Base-by-base conservation (phyloP, 2,113 vertebrate species). In the Oncorhynchus keta region DNA sequence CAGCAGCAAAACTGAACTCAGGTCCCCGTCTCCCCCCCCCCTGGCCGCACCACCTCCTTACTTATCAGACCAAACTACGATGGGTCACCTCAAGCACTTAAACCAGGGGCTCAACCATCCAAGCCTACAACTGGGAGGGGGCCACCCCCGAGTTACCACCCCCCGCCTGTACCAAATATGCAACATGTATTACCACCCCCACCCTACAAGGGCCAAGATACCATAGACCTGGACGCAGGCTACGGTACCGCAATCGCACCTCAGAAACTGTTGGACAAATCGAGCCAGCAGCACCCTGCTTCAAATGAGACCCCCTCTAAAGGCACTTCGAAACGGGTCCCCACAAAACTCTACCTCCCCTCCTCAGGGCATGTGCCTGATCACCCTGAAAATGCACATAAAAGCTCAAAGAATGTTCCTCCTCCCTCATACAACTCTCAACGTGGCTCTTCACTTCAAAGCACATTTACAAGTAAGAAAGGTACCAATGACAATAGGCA, bases 11-110 rank as follows among this genome's bases (percentile, higher is more conserved):
- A 90, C 83, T 30, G 85, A 93, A 81, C 73, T 90, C 77, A 93
- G 76, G 79, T 93, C 95, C 14, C 93, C 94, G 1, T 93, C 94
- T 90, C 76, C 90, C 18, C 96, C 95, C 1, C 79, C 84, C 96
- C 97, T 0, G 95, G 94, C 72, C 94, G 96, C 70, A 95, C 95
- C 77, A 90, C 94, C 61, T 97, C 96, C 28, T 86, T 97, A 4
- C 93, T 97, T 72, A 85, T 95, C 77, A 92, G 91, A 86, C 93
- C 95, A 89, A 93, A 91, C 89, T 94, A 92, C 20, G 87, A 94
- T 72, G 88, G 81, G 85, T 86, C 91, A 11, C 87, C 92, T 86
- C 81, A 90, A 75, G 82, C 87, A 1, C 80, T 86, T 81, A 95
- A 93, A 83, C 73, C 89, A 0, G 91, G 88, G 79, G 80, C 78